A percentile compares a stretch with the other conserved stretches of the same genome.
Conservation (phyloP, 2,888 invertebrate genomes). For the Uloborus plumipes region DNA sequence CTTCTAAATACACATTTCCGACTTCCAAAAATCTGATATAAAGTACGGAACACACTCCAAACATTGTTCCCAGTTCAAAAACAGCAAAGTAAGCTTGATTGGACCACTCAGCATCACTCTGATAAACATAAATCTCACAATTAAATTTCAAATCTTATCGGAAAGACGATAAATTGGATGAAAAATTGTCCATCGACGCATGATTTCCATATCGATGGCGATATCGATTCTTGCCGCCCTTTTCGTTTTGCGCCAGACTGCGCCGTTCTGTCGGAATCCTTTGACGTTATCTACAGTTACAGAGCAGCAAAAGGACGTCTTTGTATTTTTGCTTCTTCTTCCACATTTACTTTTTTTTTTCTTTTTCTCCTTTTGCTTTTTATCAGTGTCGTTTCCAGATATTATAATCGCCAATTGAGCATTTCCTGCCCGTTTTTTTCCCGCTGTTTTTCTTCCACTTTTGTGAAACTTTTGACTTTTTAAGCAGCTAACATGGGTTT, state of each 20-base stretch:
- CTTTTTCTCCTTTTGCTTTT: constrained; percentile 26
- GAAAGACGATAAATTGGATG: no score
- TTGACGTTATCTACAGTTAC: constrained; percentile 31
- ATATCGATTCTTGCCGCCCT: no score
- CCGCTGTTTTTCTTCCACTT: constrained; percentile 9
- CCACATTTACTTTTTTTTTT: constrained; percentile 1
- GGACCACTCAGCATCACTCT: no score
- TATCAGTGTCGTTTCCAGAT: constrained; percentile 40
- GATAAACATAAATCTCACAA: no score
- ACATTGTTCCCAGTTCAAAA: no score
- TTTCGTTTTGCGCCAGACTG: constrained; percentile 32
- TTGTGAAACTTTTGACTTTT: constrained; percentile 33
- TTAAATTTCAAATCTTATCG: no score
- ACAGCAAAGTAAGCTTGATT: no score
- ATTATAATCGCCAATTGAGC: constrained; percentile 58
- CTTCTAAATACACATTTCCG: no score
- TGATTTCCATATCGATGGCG: no score
- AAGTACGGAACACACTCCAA: no score
- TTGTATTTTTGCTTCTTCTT: constrained; percentile 27
- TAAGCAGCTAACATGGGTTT: background rate
- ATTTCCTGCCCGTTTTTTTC: constrained; percentile 8
- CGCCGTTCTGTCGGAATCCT: constrained; percentile 3
- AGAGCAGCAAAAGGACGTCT: constrained; percentile 16
- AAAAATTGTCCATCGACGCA: no score
- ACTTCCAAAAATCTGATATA: no score